Conservation (phyloP, 2,113 vertebrate species). For the Labeo rohita region DNA sequence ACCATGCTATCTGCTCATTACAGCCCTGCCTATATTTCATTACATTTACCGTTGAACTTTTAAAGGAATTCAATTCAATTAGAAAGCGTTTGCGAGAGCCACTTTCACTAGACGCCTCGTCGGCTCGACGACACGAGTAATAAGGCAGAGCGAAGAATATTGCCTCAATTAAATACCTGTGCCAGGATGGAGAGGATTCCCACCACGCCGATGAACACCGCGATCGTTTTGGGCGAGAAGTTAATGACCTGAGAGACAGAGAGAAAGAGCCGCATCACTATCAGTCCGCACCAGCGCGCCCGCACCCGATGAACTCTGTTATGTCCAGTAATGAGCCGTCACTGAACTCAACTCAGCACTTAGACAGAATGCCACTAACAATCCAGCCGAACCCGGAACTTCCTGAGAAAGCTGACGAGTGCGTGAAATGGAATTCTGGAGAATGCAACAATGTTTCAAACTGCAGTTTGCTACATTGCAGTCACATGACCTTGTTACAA, state of each 20-base stretch:
- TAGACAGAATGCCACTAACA: not conserved
- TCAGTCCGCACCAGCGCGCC: not conserved
- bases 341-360: constrained; percentile 6
- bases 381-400: not conserved
- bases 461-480: not conserved
- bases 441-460: not conserved
- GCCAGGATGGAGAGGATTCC: constrained; percentile 93
- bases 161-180: constrained; percentile 80
- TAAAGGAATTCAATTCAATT: constrained; percentile 34
- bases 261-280: constrained; percentile 13
- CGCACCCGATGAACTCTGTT: constrained; percentile 5
- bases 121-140: constrained; percentile 13
- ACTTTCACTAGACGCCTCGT: constrained; percentile 12
- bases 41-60: constrained; percentile 15
- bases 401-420: not conserved
- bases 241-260: constrained; percentile 82
- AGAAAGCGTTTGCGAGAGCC: constrained; percentile 24
- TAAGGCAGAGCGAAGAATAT: constrained; percentile 11
- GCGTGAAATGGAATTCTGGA: not conserved
- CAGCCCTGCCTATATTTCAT: constrained; percentile 33
- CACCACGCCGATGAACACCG: constrained; percentile 92
- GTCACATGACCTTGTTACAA: not conserved
- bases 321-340: constrained; percentile 17
- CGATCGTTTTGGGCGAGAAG: constrained; percentile 89
- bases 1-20: not conserved